Base-by-base conservation (phyloP, 2,113 vertebrate genomes). In the Passer domesticus region DNA sequence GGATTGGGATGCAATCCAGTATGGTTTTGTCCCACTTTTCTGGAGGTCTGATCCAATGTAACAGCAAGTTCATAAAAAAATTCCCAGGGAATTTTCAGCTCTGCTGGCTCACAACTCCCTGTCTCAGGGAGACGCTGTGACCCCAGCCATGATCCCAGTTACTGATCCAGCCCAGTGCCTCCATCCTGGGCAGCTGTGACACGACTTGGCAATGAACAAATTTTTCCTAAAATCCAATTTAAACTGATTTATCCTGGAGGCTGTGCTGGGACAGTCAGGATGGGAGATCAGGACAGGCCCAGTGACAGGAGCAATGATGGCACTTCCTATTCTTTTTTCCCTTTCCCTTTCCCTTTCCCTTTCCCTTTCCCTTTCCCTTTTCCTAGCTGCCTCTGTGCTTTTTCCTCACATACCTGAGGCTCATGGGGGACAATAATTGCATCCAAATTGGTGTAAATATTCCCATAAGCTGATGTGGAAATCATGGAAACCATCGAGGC, bases 241-340 rank as follows among this genome's bases (percentile, higher is more conserved):
- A 60, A 77, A 62, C 23, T 3, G 1, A 33, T 46, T 75, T 49
- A 19, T 35, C 25, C 50, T 22, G 33, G 33, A 47, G 41, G 10
- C 28, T 66, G 64, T 24, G 39, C 24, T n/a, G 49, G 24, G 50
- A 33, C 49, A 25, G 28, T 7, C 0, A 0, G 35, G 33, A 28
- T 56, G 41, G 10, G 28, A 81, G 21, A 31, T 19, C 24, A 10
- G 69, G 49, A 20, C 18, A 23, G 52, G 58, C 30, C 5, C 3
- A 25, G 17, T 6, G 33, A 37, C 52, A 37, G 43, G 17, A 68
- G 20, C 2, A 24, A 7, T 0, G 1, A 31, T 7, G 31, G 25
- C 37, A 25, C 21, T 35, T 72, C 33, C 37, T 2, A 1, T 52
- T 44, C 13, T 6, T 21, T 56, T 33, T 33, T 31, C 31, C 10